Percentiles rank a stretch among this genome's conserved stretches.
Conservation (phyloP, 2,888 invertebrate genomes). For the Pemphredon lugubris region DNA sequence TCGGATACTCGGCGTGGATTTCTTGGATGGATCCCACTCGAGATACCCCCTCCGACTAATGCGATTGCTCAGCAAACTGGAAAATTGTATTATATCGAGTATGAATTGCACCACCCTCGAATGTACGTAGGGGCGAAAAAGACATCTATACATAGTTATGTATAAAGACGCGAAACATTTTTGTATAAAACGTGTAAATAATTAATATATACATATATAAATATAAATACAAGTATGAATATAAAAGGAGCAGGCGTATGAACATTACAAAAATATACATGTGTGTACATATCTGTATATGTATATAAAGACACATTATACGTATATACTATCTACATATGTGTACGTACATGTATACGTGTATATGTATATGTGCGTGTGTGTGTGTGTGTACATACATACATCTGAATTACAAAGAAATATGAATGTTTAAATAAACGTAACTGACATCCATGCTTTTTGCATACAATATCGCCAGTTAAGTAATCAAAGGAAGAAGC, state of each 20-base stretch:
- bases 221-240: conserved; percentile 60
- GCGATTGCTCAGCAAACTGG: conserved; percentile 69
- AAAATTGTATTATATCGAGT: conserved; percentile 73
- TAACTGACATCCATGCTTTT: no score
- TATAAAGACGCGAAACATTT: conserved; percentile 78
- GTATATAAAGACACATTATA: conserved; percentile 67
- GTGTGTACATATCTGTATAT: conserved; percentile 63
- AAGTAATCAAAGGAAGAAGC: no score
- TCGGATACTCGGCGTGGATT: no score
- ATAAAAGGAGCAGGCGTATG: conserved; percentile 58
- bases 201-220: conserved; percentile 76
- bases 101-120: conserved; percentile 63
- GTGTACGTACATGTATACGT: conserved; percentile 65
- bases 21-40: conserved; percentile 32
- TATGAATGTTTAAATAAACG: conserved; percentile 68
- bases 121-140: conserved; percentile 62
- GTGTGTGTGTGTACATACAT: conserved; percentile 43
- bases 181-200: conserved; percentile 79
- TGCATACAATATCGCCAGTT: no score
- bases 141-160: conserved; percentile 74
- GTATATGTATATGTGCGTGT: conserved; percentile 66
- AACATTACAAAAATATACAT: conserved; percentile 59
- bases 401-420: conserved; percentile 17
- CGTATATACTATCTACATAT: conserved; percentile 57
- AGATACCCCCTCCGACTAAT: conserved; percentile 55